These are phyloP conservation scores for Anoura caudifer DNA, from an alignment of 2,113 vertebrate genomes.

Conservation along the genomic window DNA sequence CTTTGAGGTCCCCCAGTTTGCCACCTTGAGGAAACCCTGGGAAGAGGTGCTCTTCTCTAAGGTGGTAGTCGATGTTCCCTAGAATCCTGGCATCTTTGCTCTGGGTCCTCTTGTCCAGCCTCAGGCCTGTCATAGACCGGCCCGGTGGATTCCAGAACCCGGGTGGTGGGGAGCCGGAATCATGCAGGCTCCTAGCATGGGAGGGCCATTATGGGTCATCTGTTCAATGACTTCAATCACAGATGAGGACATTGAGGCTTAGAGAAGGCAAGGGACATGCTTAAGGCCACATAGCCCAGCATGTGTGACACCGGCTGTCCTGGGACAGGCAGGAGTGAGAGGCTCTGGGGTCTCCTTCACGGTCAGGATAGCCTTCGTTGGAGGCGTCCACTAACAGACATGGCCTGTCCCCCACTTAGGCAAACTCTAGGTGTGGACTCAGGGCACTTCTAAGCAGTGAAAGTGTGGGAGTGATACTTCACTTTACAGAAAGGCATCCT, in stretches of 20 bases:
- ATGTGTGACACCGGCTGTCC: background rate
- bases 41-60: background rate
- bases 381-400: accelerated
- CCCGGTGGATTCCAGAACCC: background rate
- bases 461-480: background rate
- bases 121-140: too few relatives aligned
- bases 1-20: background rate
- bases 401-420: background rate
- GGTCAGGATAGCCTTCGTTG: background rate
- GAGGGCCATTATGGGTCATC: background rate
- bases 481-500: background rate
- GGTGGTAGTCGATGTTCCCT: background rate
- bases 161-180: background rate
- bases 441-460: background rate
- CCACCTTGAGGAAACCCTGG: background rate
- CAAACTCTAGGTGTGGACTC: background rate
- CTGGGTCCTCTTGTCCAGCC: background rate
- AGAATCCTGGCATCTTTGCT: background rate
- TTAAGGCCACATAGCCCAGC: background rate
- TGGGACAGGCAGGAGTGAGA: background rate
- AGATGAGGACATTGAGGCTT: background rate
- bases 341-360: background rate
- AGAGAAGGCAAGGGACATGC: background rate
- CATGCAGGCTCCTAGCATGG: background rate
- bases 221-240: background rate